Conservation (phyloP, 2,797 vertebrate species). For the Galagoides demidoff region DNA sequence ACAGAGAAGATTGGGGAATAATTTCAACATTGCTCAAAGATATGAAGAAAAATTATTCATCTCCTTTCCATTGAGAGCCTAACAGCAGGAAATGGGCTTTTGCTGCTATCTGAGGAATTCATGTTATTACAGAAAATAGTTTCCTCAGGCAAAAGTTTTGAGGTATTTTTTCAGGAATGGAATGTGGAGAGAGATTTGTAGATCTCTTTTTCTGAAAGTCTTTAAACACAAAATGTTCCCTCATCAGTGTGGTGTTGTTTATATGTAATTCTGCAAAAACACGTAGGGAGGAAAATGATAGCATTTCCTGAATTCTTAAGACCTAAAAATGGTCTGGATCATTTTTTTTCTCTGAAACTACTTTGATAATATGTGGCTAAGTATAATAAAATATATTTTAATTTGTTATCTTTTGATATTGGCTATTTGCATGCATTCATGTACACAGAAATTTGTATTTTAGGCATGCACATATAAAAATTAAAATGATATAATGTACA, state of each 20-base stretch:
- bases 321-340: background rate
- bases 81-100: slow-evolving; percentile 75
- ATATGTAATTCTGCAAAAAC: slow-evolving; percentile 26
- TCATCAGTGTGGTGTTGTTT: slow-evolving; percentile 48
- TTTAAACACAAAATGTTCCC: slow-evolving; percentile 65
- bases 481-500: slow-evolving; percentile 9
- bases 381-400: background rate
- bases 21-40: slow-evolving; percentile 78
- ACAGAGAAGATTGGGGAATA: slow-evolving; percentile 74
- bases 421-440: background rate
- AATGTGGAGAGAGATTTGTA: slow-evolving; percentile 57
- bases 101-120: slow-evolving; percentile 77
- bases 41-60: slow-evolving; percentile 80
- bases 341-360: slow-evolving; percentile 12
- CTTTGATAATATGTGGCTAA: slow-evolving; percentile 14
- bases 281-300: slow-evolving; percentile 8
- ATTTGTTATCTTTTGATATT: background rate
- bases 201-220: slow-evolving; percentile 36
- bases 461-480: background rate
- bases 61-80: slow-evolving; percentile 67
- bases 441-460: background rate
- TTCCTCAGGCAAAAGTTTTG: slow-evolving; percentile 77
- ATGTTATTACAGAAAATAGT: slow-evolving; percentile 79
- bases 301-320: slow-evolving; percentile 27
- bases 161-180: slow-evolving; percentile 53